Evolutionary conservation across 2,888 invertebrate genomes (phyloP).

Genomic region (Halictus quadricinctus): DNA sequence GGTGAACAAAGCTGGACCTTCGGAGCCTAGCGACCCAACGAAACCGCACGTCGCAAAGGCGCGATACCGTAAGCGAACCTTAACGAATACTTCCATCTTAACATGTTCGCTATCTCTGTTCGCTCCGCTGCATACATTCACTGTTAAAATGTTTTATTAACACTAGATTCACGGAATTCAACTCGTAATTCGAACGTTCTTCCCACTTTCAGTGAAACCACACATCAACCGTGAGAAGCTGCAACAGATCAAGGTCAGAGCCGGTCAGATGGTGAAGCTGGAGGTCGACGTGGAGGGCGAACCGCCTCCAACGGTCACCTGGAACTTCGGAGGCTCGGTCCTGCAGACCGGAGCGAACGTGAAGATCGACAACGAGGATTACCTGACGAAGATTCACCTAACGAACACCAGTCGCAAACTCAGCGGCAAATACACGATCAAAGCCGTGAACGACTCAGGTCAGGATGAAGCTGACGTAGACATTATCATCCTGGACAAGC

Average conservation of each 20-base stretch:
- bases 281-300: conserved; percentile 98
- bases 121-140: background rate
- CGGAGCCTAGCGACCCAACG: conserved; percentile 95
- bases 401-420: conserved; percentile 92
- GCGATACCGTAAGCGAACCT: conserved; percentile 88
- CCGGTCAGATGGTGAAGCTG: conserved; percentile 94
- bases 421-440: conserved; percentile 95
- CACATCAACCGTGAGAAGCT: conserved; percentile 97
- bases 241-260: conserved; percentile 93
- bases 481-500: conserved; percentile 93
- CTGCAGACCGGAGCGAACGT: conserved; percentile 87
- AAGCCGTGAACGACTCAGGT: conserved; percentile 96
- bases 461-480: conserved; percentile 97
- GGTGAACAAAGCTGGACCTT: conserved; percentile 96
- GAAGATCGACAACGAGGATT: conserved; percentile 95
- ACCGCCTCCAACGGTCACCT: conserved; percentile 95
- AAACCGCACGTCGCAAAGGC: conserved; percentile 94
- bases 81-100: too few species aligned
- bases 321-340: conserved; percentile 88
- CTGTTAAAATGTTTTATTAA: background rate
- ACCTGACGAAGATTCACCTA: conserved; percentile 93
- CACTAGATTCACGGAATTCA: too few species aligned
- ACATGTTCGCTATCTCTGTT: background rate
- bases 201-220: conserved; percentile 90
- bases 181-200: too few species aligned